Percentiles rank a stretch among this genome's conserved stretches.
Evolutionary conservation across 2,113 vertebrate species (phyloP).

Genomic region (Hypocryptadius cinnamomeus): DNA sequence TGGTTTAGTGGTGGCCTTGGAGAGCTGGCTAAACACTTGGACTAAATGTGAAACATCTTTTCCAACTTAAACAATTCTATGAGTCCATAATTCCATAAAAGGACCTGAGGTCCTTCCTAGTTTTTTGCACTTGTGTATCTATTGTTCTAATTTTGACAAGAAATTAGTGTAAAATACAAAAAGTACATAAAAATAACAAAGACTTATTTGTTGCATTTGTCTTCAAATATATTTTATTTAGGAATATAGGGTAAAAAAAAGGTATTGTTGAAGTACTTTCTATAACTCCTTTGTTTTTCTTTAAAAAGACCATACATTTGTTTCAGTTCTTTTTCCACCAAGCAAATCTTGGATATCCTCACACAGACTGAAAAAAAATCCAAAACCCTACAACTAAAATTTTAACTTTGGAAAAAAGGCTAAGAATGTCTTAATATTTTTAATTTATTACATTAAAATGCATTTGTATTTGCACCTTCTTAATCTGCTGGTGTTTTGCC

Average conservation of each 20-base stretch:
- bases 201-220: not conserved
- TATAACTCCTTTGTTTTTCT: not conserved
- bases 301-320: not conserved
- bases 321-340: not conserved
- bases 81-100: not conserved
- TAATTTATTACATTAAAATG: not conserved
- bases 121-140: not conserved
- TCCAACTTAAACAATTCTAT: not conserved
- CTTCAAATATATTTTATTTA: not conserved
- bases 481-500: not conserved
- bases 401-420: not conserved
- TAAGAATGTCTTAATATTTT: not conserved
- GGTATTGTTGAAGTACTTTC: not conserved
- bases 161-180: not conserved
- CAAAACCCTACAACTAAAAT: not conserved
- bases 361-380: accelerated
- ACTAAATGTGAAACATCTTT: not conserved
- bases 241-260: not conserved
- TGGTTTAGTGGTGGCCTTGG: not conserved
- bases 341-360: not conserved
- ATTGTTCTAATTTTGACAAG: not conserved
- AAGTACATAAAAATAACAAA: not conserved
- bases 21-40: not conserved
- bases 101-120: accelerated
- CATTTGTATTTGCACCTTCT: not conserved